Evolutionary conservation across 2,888 invertebrate genomes (phyloP), one percentile per base, ranked within the genome.

Genomic region (Sinelater perroti): DNA sequence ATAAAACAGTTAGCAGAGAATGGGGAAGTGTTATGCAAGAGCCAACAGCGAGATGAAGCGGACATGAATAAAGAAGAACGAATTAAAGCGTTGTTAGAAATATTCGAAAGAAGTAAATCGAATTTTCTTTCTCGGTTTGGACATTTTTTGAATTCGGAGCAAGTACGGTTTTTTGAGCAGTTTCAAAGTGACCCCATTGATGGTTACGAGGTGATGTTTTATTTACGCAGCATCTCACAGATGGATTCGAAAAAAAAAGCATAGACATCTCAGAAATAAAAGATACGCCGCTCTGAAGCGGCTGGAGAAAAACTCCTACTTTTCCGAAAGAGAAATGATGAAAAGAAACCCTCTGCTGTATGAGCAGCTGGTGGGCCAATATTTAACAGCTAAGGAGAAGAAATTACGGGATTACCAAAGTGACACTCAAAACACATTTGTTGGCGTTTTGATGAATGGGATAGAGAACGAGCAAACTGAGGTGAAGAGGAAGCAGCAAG

Each of bases 251-350:
- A 81, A 49, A 74, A 76, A 79, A 56, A 36, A 16, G 6, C 46
- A 46, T 18, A 53, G 30, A 50, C 81, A 84, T 70, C 78, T 89
- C 0, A 89, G 88, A 75, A 96, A 96, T 75, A 82, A 95, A 65
- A 81, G 96, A 30, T 95, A 86, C 72, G 86, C 88, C 70, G 95
- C 95, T 1, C 78, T 96, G 72, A 85, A 90, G 68, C 82, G 87
- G 69, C 76, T 96, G 63, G 79, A 83, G 45, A 84, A 87, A 62
- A 82, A 85, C 65, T 81, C 83, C 17, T 97, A 96, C 77, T 97
- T 97, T 71, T 90, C 90, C 73, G 95, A 97, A 75, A 87, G 86
- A 58, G 91, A 94, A 81, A 97, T 97, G 97, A 93, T 94, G 86
- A 88, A 87, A 65, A 80, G 97, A 57, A 93, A 95, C 76, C 97